These are phyloP conservation scores for Musca domestica DNA, from an alignment of 1,140 invertebrate species.

Conservation along the genomic window DNA sequence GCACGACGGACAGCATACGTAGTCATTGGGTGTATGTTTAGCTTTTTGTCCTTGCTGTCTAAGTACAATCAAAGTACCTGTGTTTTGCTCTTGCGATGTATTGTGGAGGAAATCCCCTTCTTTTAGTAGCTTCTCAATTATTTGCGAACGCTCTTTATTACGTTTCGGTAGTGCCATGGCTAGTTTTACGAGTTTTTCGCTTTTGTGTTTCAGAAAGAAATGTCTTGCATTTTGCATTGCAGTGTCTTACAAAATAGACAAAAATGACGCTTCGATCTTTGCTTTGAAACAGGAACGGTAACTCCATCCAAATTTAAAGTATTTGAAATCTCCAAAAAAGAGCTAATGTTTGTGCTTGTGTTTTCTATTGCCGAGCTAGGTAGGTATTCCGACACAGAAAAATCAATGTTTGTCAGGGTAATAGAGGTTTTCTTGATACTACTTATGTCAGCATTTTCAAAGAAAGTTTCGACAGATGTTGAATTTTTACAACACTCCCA, in stretches of 20 bases:
- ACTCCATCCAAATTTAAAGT: neutral
- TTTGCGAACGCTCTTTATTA: neutral
- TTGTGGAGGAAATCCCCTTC: conserved; percentile 10
- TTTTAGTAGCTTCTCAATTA: conserved; percentile 1
- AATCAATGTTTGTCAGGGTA: too few species aligned
- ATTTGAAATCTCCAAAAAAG: too few species aligned
- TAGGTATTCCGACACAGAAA: too few species aligned
- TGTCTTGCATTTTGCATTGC: conserved; percentile 1
- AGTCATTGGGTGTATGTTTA: conserved; percentile 1
- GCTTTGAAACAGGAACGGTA: neutral
- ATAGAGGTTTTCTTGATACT: too few species aligned
- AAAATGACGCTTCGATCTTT: neutral
- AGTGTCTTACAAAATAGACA: conserved; percentile 2
- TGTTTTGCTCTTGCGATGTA: neutral
- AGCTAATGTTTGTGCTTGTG: too few species aligned
- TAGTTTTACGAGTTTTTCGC: neutral
- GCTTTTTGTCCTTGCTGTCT: neutral
- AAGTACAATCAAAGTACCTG: neutral
- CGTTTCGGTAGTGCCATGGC: neutral
- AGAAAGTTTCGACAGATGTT: too few species aligned
- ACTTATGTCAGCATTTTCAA: too few species aligned
- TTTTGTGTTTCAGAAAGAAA: neutral
- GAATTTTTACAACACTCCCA: too few species aligned
- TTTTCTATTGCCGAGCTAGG: too few species aligned
- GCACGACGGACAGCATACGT: neutral